phyloP scores from a whole-genome alignment of 2,888 invertebrate species.

The Theretra japonica region DNA sequence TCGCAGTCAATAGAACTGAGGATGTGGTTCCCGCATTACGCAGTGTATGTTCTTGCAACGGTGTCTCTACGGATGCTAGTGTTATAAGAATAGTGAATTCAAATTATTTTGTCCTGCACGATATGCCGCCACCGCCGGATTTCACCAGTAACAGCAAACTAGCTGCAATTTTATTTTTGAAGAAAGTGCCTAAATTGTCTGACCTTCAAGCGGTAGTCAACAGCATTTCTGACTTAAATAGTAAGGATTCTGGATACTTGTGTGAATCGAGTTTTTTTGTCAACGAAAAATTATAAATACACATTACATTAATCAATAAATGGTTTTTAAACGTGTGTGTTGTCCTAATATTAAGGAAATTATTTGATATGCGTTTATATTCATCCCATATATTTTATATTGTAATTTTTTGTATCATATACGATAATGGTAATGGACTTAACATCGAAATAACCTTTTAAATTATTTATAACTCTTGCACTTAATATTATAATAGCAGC shows the following conservation, averaged over 20 bases:
- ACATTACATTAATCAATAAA: too few species aligned
- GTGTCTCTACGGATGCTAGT: too few species aligned
- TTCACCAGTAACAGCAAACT: neutral
- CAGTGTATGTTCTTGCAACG: neutral
- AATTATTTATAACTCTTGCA: too few species aligned
- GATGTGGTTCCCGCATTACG: neutral
- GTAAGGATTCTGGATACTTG: neutral
- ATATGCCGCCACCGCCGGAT: neutral
- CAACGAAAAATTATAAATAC: too few species aligned
- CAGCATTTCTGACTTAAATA: neutral
- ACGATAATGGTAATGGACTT: too few species aligned
- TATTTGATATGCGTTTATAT: too few species aligned
- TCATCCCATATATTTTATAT: too few species aligned
- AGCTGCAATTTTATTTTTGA: neutral
- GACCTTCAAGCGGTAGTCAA: neutral
- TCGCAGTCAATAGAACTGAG: neutral
- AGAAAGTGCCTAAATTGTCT: neutral
- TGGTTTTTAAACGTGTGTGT: too few species aligned
- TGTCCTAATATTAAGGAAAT: too few species aligned
- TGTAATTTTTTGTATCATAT: too few species aligned
- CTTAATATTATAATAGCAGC: too few species aligned
- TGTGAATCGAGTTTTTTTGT: neutral
- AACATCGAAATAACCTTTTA: too few species aligned
- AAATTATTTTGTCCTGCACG: neutral
- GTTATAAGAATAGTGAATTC: neutral